Conservation (phyloP, 2,113 vertebrate species). For the Megaceryle torquata region DNA sequence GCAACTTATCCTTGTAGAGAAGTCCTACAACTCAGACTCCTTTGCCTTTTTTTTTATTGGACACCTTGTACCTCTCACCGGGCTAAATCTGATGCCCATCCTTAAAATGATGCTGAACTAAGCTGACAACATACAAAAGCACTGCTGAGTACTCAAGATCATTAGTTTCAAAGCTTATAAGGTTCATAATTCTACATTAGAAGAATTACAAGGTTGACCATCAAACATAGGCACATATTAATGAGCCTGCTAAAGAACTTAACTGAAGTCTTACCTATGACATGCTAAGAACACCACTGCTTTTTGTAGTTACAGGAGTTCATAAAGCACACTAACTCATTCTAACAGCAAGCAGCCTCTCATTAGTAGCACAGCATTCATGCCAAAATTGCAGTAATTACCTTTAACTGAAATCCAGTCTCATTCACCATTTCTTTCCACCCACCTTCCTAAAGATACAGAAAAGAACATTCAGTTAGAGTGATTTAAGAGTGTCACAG, state of each 20-base stretch:
- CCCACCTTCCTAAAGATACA: slow-evolving; percentile 83
- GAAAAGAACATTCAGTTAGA: slow-evolving; percentile 40
- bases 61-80: not conserved
- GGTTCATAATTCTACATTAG: not conserved
- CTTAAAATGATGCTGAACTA: not conserved
- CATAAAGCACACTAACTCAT: not conserved
- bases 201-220: not conserved
- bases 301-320: not conserved
- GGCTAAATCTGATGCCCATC: not conserved
- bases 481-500: not conserved
- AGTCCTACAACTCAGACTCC: not conserved
- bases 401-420: slow-evolving; percentile 94
- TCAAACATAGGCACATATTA: not conserved
- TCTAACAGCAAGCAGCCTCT: not conserved
- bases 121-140: not conserved
- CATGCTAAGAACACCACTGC: not conserved
- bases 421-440: slow-evolving; percentile 95
- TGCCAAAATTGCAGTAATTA: slow-evolving; percentile 50
- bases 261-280: not conserved
- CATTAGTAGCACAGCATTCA: not conserved
- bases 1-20: not conserved
- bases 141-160: not conserved
- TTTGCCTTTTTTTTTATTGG: not conserved
- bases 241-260: not conserved
- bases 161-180: not conserved